Base-by-base conservation (phyloP, 2,888 invertebrate species). In the Hirtodrosophila cameraria region DNA sequence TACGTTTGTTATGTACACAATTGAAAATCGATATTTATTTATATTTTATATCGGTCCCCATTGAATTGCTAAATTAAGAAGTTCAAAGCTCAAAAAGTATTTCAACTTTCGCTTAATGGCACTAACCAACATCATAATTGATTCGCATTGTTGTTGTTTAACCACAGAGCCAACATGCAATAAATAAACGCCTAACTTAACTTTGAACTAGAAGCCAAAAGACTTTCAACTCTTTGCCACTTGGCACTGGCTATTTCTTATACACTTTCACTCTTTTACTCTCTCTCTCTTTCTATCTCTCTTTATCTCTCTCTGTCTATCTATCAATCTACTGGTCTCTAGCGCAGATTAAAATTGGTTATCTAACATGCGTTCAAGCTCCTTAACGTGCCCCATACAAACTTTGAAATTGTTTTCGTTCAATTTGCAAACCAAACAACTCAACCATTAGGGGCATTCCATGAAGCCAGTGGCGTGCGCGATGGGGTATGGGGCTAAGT, bases 371-470 rank as follows among this genome's bases (percentile, higher is more conserved):
- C 62, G 63, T 71, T 74, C 57, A 62, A 71, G 70, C 68, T 74
- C 49, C 69, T 71, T 48, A 69, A 71, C 74, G 75, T 71, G 71
- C 41, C 30, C 63, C 68, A 50, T 72, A 69, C 73, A 73, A 76
- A 80, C 84, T 83, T 79, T 85, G 68, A 58, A 79, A 79, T 78
- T 80, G 79, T 80, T 80, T 80, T 80, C 83, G 86, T 80, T 80
- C 83, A 80, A 80, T 80, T 80, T 80, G 80, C 79, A 79, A 82
- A 61, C 65, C 79, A 85, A 80, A 80, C 79, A 80, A 62, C 79
- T 63, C 61, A 74, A 50, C 78, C 75, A 79, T 84, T 84, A 77
- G 54, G 70, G 66, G 59, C 66, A 70, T 70, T 74, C 55, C 54
- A 46, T 33, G 50, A 38, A 38, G 28, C 52, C 55, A 13, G 15